Base-by-base conservation (phyloP, 2,113 vertebrate genomes). In the Panthera uncia region DNA sequence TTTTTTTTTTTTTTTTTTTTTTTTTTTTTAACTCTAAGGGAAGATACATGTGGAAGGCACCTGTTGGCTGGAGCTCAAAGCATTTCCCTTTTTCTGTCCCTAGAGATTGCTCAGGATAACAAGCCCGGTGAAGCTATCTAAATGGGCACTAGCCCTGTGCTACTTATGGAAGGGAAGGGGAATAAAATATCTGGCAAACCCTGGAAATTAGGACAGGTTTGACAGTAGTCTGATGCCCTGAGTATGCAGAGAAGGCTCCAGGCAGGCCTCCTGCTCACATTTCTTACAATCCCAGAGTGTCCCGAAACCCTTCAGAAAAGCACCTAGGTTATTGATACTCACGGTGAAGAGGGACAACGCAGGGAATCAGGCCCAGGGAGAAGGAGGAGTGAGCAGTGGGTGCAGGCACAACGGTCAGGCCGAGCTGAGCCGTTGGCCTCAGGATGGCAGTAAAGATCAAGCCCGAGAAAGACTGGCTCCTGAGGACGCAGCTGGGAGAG, bases 61-160 rank as follows among this genome's bases (percentile, higher is more conserved):
- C 94, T 96, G 65, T 29, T 80, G 82, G 23, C 57, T 91, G 27
- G 36, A 84, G 48, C 90, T 95, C 38, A 78, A 92, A 92, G 87
- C 21, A 52, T 95, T 95, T 96, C 71, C 50, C 48, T 89, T 95
- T 86, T 94, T 92, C 91, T 94, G 45, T 95, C 96, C 61, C 94
- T 95, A 33, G 81, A 95, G 94, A 91, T 36, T 66, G n/a, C 36
- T 95, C 73, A 86, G 84, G 85, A 82, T 79, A 97, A 97, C 19
- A 94, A 95, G 76, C 78, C 38, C 0, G 0, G 45, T 10, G 69
- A 97, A 87, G 61, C 61, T 79, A 38, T 45, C 45, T 68, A 33
- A 88, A 87, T 41, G 63, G 82, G 38, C 68, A 73, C 68, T 68
- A 63, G 91, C 83, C 69, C 69, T 0, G 0, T 2, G 12, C 76